Conservation (phyloP, 2,113 vertebrate genomes). For the Callionymus lyra region DNA sequence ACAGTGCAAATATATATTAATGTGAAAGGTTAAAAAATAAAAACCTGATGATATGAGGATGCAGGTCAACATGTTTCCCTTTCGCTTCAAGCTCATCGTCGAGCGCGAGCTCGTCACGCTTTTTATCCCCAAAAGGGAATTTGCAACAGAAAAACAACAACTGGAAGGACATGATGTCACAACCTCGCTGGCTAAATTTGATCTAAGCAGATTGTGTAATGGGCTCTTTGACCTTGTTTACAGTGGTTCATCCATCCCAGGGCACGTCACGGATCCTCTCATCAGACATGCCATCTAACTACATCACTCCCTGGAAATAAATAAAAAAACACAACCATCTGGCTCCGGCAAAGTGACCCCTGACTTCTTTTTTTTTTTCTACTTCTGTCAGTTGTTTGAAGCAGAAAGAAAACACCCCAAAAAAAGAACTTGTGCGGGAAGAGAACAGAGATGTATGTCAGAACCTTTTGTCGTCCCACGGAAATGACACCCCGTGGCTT, state of each 20-base stretch:
- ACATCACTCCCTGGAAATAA: slow-evolving; percentile 38
- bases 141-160: slow-evolving; percentile 7
- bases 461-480: slow-evolving; percentile 21
- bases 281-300: slow-evolving; percentile 34
- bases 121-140: slow-evolving; percentile 4
- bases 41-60: too few species aligned
- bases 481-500: slow-evolving; percentile 27
- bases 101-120: too few species aligned
- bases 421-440: background rate
- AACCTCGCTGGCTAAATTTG: slow-evolving; percentile 11
- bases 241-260: slow-evolving; percentile 47
- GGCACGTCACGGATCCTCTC: slow-evolving; percentile 31
- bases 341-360: slow-evolving; percentile 41
- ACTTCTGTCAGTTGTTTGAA: background rate
- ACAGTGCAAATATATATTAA: too few species aligned
- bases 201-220: slow-evolving; percentile 43
- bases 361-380: background rate
- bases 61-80: too few species aligned
- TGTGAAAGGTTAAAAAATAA: too few species aligned
- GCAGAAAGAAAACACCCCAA: background rate
- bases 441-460: background rate
- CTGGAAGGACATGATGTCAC: slow-evolving; percentile 5
- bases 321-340: slow-evolving; percentile 49
- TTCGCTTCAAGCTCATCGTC: too few species aligned
- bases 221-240: slow-evolving; percentile 44